Evolutionary conservation across 1,140 invertebrate genomes (phyloP), one percentile per base, ranked within the genome.

Genomic region (Drosophila bocqueti): DNA sequence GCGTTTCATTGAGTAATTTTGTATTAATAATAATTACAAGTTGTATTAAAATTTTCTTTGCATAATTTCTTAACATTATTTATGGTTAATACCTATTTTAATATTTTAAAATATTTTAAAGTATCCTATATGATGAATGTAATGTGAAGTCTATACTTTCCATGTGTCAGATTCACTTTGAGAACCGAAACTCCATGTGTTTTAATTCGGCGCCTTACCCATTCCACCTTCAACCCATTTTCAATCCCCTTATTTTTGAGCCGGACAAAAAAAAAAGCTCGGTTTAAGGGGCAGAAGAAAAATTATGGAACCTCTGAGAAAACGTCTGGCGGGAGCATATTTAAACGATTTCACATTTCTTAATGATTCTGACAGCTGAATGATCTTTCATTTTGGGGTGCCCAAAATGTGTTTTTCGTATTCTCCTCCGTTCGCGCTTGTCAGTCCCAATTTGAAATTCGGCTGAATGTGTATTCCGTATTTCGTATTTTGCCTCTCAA

Each of bases 351-450:
- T 81, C 78, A 89, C 84, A 89, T 85, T 73, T 78, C 84, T 87
- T 89, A 89, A 89, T 89, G 81, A 90, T 85, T 89, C 80, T 89
- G 84, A 89, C 84, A 89, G 84, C 84, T 89, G 81, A 90, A 90
- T 90, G 84, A 90, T 89, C 81, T 84, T 85, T 81, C 81, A 89
- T 81, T 87, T 67, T 87, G 73, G 52, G 76, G 34, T 54, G 61
- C 60, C 67, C 59, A 52, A 49, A 54, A 73, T 79, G 49, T 73
- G 62, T 62, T 76, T 71, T 62, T 81, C 61, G 60, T 75, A 72
- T 72, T 50, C 65, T 71, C 69, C 65, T 73, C 69, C 43, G 52
- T 73, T 71, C 66, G 66, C 68, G 73, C 59, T 49, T 76, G 73
- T 75, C 59, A 58, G 72, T 40, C 52, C 61, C 77, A 73, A 60